Conservation (phyloP, 2,888 invertebrate species). For the Seira musarum region DNA sequence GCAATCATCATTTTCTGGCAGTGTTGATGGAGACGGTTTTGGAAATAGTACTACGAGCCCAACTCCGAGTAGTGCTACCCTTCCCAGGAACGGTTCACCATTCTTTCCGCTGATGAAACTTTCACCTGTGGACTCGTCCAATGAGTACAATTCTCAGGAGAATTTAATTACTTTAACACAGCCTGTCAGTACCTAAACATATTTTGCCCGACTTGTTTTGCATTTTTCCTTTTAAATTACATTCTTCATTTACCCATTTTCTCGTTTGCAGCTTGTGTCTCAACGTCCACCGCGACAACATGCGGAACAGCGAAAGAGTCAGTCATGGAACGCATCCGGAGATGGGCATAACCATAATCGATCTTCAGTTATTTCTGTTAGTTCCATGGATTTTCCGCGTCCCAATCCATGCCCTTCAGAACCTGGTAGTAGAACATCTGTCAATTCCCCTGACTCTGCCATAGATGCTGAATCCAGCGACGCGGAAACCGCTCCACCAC, state of each 20-base stretch:
- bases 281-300: conserved; percentile 64
- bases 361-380: conserved; percentile 49
- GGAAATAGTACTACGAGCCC: background rate
- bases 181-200: conserved; percentile 45
- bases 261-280: conserved; percentile 58
- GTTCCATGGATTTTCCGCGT: conserved; percentile 44
- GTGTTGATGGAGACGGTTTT: conserved; percentile 56
- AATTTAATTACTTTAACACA: conserved; percentile 63
- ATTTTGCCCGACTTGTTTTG: background rate
- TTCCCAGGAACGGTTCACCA: conserved; percentile 62
- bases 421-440: conserved; percentile 56
- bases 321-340: conserved; percentile 57
- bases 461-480: conserved; percentile 48
- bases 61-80: conserved; percentile 47
- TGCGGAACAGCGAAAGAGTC: conserved; percentile 61
- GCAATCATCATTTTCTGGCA: conserved; percentile 61
- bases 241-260: conserved; percentile 9
- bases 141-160: conserved; percentile 50
- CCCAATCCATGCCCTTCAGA: conserved; percentile 41
- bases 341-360: conserved; percentile 48
- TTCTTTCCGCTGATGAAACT: conserved; percentile 43
- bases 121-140: conserved; percentile 48
- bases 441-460: conserved; percentile 56
- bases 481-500: conserved; percentile 58
- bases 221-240: background rate